Percentiles rank a stretch among this genome's conserved stretches.
Conservation (phyloP, 1,140 invertebrate species). For the Listronotus oregonensis region DNA sequence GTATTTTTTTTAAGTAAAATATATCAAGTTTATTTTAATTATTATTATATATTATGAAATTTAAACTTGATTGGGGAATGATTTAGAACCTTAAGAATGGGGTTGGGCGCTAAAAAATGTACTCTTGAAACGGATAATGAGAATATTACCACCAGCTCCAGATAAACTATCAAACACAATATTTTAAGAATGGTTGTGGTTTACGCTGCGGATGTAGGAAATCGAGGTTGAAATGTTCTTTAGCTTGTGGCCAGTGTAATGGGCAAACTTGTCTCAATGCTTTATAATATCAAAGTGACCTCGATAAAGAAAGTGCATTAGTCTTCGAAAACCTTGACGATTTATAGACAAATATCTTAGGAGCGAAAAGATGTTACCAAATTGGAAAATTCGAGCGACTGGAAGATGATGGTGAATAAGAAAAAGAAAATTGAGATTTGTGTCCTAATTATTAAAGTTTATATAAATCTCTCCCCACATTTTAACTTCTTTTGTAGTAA, state of each 20-base stretch:
- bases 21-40: no score
- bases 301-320: constrained; percentile 23
- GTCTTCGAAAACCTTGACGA: constrained; percentile 24
- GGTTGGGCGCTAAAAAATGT: constrained; percentile 49
- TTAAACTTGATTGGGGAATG: no score
- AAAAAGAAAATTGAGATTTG: constrained; percentile 22
- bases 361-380: constrained; percentile 12
- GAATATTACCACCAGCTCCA: constrained; percentile 48
- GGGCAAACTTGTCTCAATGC: no score
- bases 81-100: no score
- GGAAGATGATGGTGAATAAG: constrained; percentile 29
- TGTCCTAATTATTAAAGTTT: background rate
- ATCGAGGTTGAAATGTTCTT: constrained; percentile 26
- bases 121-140: constrained; percentile 50
- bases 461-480: no score
- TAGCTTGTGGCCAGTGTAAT: constrained; percentile 30
- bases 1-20: no score
- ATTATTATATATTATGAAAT: no score
- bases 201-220: constrained; percentile 22
- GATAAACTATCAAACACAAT: constrained; percentile 44
- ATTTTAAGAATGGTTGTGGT: constrained; percentile 23
- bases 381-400: constrained; percentile 21
- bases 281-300: constrained; percentile 22
- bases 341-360: constrained; percentile 14
- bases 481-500: no score